Evolutionary conservation across 37 sponge, comb jelly and placozoan species (phyloP), one percentile per base, ranked within the genome.

Genomic region (Beroe ovata): DNA sequence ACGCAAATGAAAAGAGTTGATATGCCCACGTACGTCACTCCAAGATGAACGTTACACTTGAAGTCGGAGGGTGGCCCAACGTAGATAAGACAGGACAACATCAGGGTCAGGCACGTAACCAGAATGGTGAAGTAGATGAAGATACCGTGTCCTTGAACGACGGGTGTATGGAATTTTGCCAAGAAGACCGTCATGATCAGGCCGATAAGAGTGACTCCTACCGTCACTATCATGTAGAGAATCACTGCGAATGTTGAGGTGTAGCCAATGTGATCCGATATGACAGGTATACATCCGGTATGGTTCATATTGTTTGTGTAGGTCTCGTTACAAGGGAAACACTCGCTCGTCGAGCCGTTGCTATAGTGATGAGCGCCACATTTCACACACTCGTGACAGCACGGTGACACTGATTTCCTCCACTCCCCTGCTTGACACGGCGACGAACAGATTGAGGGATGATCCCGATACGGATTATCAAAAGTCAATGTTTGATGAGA

Each of bases 361-460:
- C 42, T 42, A 29, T 41, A 40, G 38, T 77, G 38, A 30, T 66
- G 69, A 1, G 42, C 84, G 14, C 54, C 54, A 29, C 84, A 77
- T 8, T 77, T 35, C n/a, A 42, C 84, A 77, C 84, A 77, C 47
- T 77, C 84, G 84, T 77, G 84, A 77, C 84, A 77, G 84, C 84
- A 77, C 29, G 84, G 84, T 4, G 54, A 39, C 38, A 35, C 33
- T 16, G 84, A 42, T 20, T 77, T 77, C 28, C 84, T 42, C 47
- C 54, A 11, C 54, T 77, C 23, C 6, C 84, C 84, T 6, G 38
- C 54, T 23, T 4, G 41, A 40, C 84, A 77, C 1, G 42, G 54
- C 0, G 54, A 19, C 4, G 84, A 77, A 29, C 84, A 77, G 47
- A 42, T 39, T 42, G 84, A 77, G 4, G 84, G 54, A 0, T 6